Conservation (phyloP, 1,140 invertebrate genomes). For the Littorina saxatilis region DNA sequence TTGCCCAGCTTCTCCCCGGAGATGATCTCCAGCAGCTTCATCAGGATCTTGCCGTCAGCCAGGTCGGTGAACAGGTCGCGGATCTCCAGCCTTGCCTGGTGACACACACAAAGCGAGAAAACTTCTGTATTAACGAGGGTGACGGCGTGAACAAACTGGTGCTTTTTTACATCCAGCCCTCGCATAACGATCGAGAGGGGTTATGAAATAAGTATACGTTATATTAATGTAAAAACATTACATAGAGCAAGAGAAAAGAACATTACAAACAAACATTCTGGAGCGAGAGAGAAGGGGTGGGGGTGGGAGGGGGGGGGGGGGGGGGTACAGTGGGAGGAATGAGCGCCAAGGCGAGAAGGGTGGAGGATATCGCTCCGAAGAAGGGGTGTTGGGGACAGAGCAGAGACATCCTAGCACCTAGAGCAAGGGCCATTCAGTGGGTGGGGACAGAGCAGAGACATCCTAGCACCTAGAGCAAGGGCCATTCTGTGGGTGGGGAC, state of each 20-base stretch:
- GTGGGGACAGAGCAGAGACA: too few species aligned
- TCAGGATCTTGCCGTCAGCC: constrained; percentile 94
- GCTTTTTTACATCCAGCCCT: too few species aligned
- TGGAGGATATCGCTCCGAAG: too few species aligned
- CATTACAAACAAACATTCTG: not conserved
- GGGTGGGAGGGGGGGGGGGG: not conserved
- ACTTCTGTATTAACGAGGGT: too few species aligned
- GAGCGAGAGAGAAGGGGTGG: not conserved
- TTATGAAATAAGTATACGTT: not conserved
- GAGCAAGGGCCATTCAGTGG: too few species aligned
- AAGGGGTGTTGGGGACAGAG: too few species aligned
- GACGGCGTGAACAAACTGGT: too few species aligned
- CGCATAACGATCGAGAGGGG: too few species aligned
- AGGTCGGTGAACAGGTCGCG: constrained; percentile 98
- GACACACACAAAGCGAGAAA: constrained; percentile 16
- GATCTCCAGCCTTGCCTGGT: constrained; percentile 79
- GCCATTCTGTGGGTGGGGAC: too few species aligned
- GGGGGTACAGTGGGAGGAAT: not conserved
- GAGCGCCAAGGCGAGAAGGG: too few species aligned
- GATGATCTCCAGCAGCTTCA: constrained; percentile 99
- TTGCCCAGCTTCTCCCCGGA: constrained; percentile 97
- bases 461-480: too few species aligned
- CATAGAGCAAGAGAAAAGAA: not conserved
- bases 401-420: too few species aligned
- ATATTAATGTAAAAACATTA: not conserved